Percentiles rank a stretch among this genome's conserved stretches.
Evolutionary conservation across 2,888 invertebrate species (phyloP).

Genomic region (Darwinula stevensoni): DNA sequence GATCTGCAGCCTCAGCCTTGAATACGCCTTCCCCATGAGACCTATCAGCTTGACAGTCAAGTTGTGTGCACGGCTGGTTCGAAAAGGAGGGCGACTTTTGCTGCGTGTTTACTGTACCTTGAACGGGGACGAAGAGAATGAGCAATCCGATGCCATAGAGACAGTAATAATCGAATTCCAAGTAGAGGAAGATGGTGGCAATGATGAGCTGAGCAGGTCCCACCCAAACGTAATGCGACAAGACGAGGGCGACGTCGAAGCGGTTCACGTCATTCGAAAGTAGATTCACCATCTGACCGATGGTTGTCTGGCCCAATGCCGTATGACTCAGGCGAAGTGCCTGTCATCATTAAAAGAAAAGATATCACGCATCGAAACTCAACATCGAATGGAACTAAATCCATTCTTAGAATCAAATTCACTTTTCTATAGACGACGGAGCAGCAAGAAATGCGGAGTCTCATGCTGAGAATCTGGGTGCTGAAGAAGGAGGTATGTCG

Average conservation of each 20-base stretch:
- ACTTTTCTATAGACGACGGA: constrained; percentile 61
- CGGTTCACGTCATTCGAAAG: constrained; percentile 79
- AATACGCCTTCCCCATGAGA: constrained; percentile 18
- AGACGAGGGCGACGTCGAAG: constrained; percentile 63
- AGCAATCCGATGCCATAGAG: constrained; percentile 48
- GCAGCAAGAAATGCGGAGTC: constrained; percentile 46
- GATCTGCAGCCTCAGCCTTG: constrained; percentile 34
- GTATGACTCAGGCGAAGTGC: constrained; percentile 38
- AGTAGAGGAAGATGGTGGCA: constrained; percentile 47
- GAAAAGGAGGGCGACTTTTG: not conserved
- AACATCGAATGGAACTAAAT: too few relatives aligned
- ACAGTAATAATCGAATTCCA: constrained; percentile 33
- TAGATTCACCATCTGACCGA: constrained; percentile 78
- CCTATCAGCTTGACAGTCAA: constrained; percentile 10
- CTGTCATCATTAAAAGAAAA: constrained; percentile 3
- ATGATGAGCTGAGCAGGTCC: constrained; percentile 54
- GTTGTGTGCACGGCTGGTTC: not conserved
- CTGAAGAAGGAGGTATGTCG: constrained; percentile 70
- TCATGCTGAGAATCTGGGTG: constrained; percentile 49
- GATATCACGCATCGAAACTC: too few relatives aligned
- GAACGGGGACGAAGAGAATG: constrained; percentile 48
- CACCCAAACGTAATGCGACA: constrained; percentile 72
- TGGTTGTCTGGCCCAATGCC: constrained; percentile 54
- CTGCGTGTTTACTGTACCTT: constrained; percentile 24
- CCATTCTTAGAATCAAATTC: too few relatives aligned